phyloP scores from a whole-genome alignment of 2,797 vertebrate genomes.

The Sebastes melanostomus region DNA sequence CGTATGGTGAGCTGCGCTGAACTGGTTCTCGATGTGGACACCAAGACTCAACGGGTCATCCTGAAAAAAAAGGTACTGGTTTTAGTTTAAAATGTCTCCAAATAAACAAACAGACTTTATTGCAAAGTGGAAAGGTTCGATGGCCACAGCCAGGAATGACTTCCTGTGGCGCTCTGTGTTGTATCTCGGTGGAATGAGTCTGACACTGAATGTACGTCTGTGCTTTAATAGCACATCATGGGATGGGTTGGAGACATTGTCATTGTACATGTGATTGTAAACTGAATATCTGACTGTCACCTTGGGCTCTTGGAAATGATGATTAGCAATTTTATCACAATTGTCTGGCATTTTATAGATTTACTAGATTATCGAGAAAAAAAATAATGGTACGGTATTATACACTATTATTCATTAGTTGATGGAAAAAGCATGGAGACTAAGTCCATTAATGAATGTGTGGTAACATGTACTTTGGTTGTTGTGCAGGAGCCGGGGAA shows the following conservation, averaged over 20 bases:
- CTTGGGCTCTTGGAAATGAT: no score
- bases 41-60: constrained; percentile 93
- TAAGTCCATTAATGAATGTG: background rate
- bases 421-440: background rate
- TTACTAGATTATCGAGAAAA: background rate
- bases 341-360: background rate
- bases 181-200: no score
- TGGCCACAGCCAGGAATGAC: no score
- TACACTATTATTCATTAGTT: background rate
- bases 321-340: background rate
- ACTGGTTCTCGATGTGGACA: constrained; percentile 93
- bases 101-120: background rate
- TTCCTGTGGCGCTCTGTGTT: no score
- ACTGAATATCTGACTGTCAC: background rate
- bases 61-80: constrained; percentile 93
- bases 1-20: constrained; percentile 85
- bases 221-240: background rate
- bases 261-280: background rate
- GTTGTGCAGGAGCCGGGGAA: constrained; percentile 92
- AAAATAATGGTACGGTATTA: no score
- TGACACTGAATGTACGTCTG: no score
- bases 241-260: background rate
- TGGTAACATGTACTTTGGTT: background rate
- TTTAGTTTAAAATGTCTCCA: background rate
- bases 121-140: no score